A percentile compares a stretch with the other conserved stretches of the same genome.
These are phyloP conservation scores for Cettia cetti DNA, from an alignment of 2,113 vertebrate species.

Conservation along the genomic window DNA sequence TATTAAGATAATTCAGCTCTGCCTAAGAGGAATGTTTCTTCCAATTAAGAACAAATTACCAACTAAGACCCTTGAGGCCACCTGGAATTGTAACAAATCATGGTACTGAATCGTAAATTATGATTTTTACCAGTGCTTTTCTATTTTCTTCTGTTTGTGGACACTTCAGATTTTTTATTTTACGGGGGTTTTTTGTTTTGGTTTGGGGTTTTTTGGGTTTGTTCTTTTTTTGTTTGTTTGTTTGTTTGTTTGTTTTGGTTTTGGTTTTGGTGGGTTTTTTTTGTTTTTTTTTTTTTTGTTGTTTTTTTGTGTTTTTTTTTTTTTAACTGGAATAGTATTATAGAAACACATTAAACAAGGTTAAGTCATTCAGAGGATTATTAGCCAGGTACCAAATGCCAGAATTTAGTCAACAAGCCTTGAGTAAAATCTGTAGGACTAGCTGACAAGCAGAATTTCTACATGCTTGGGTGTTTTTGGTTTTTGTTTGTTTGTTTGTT, in stretches of 20 bases:
- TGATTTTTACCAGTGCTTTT: neutral
- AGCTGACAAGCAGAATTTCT: neutral
- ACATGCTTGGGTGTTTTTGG: neutral
- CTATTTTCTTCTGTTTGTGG: neutral
- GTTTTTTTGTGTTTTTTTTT: rapidly evolving
- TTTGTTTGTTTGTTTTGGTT: neutral
- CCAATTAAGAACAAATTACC: neutral
- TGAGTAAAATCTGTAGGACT: neutral
- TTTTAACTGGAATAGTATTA: neutral
- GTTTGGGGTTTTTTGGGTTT: neutral
- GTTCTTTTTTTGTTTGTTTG: neutral
- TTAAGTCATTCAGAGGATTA: neutral
- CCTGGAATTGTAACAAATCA: neutral
- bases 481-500: neutral
- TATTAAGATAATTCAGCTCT: neutral
- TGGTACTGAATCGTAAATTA: neutral
- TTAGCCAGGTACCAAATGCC: neutral
- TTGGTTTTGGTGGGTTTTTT: neutral
- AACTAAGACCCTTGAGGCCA: neutral
- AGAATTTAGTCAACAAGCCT: neutral
- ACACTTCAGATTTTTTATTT: neutral
- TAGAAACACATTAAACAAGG: neutral
- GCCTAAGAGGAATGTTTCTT: neutral
- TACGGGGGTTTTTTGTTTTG: neutral
- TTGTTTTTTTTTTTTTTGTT: too few species aligned